phyloP scores from a whole-genome alignment of 1,140 invertebrate genomes.

The Parasteatoda tepidariorum region DNA sequence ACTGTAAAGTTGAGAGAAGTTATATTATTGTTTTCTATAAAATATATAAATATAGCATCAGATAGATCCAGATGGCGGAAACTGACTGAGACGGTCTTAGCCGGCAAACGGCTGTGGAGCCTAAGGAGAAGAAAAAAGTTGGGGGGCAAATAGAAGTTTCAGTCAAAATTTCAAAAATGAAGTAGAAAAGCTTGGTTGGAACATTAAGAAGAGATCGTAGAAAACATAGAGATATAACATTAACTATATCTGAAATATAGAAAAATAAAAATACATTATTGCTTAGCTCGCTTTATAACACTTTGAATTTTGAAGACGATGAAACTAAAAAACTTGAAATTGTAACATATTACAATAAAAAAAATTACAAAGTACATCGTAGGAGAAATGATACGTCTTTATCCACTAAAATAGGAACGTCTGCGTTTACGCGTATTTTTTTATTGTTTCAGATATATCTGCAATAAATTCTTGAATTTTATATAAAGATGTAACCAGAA shows the following conservation, averaged over 20 bases:
- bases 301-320: background rate
- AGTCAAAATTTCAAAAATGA: background rate
- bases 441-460: background rate
- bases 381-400: background rate
- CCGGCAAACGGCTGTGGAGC: no score
- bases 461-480: background rate
- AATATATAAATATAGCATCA: no score
- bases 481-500: background rate
- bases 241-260: background rate
- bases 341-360: background rate
- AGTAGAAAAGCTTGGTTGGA: background rate
- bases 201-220: constrained; percentile 2
- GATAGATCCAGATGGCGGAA: no score
- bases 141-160: no score
- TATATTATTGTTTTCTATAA: no score
- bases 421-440: background rate
- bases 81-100: no score
- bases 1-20: background rate
- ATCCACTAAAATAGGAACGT: background rate
- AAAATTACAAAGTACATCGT: no score
- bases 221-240: background rate
- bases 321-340: background rate
- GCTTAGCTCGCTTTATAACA: background rate
- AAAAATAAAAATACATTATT: background rate
- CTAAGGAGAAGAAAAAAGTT: no score